Conservation (phyloP, 35 echinoderm and acorn worm genomes). For the Eucidaris tribuloides region DNA sequence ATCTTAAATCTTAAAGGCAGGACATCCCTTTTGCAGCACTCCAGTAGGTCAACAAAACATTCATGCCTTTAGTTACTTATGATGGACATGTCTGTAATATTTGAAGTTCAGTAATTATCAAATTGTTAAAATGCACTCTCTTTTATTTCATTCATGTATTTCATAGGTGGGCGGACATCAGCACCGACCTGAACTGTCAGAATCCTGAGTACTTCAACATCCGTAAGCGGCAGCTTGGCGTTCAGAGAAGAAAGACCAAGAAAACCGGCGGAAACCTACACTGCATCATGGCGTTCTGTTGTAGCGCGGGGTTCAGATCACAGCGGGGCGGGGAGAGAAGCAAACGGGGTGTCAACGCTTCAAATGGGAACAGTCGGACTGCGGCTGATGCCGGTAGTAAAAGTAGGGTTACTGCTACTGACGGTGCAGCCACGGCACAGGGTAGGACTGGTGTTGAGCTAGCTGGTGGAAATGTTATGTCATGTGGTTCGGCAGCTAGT, state of each 20-base stretch:
- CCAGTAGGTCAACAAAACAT: no score
- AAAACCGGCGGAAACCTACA: slow-evolving; percentile 67
- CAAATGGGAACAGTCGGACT: background rate
- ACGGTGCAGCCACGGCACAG: background rate
- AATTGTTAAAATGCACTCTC: no score
- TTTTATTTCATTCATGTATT: background rate
- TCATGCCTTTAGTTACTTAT: no score
- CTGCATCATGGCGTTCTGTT: slow-evolving; percentile 72
- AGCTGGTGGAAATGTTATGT: no score
- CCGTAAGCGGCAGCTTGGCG: slow-evolving; percentile 67
- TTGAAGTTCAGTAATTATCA: no score
- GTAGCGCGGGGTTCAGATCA: slow-evolving; percentile 3
- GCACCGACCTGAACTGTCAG: slow-evolving; percentile 58
- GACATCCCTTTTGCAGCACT: no score
- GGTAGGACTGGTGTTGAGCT: background rate
- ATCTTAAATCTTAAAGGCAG: no score
- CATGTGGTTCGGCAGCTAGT: background rate
- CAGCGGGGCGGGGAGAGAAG: background rate
- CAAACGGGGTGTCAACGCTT: background rate
- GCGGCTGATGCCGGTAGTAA: background rate
- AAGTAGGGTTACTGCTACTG: background rate
- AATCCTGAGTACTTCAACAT: slow-evolving; percentile 76
- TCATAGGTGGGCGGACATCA: slow-evolving; percentile 71
- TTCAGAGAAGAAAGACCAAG: slow-evolving; percentile 65
- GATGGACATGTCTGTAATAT: no score